Percentiles rank a stretch among this genome's conserved stretches.
Conservation (phyloP, 2,113 vertebrate species). For the Donacobius atricapilla region DNA sequence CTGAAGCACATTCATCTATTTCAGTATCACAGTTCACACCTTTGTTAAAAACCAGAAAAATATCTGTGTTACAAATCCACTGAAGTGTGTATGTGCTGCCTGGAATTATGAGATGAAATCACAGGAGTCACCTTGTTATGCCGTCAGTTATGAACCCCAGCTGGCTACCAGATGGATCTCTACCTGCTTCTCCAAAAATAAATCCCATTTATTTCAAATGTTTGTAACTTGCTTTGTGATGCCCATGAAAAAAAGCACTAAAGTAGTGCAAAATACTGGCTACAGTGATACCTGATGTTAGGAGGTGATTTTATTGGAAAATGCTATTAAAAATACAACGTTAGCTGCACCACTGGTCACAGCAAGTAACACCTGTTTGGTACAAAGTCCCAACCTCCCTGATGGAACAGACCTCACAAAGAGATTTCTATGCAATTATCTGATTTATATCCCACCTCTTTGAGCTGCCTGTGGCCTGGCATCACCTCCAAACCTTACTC, state of each 20-base stretch:
- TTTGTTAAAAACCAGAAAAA: conserved; percentile 45
- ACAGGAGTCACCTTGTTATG: background rate
- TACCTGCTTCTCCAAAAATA: background rate
- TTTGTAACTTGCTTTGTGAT: background rate
- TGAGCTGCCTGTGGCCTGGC: background rate
- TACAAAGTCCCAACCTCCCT: background rate
- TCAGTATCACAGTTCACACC: conserved; percentile 90
- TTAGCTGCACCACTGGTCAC: background rate
- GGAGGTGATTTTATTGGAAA: background rate
- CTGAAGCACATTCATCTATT: conserved; percentile 86
- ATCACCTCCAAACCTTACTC: background rate
- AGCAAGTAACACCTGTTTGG: background rate
- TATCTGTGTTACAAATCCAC: background rate
- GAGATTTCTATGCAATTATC: background rate
- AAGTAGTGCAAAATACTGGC: background rate
- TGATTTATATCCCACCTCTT: background rate
- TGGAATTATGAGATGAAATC: background rate
- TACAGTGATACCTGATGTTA: background rate
- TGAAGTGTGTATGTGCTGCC: background rate
- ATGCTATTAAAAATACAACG: background rate
- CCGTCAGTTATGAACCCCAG: background rate
- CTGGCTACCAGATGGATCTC: background rate
- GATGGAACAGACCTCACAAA: background rate
- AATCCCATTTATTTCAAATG: background rate
- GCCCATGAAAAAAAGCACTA: background rate